Evolutionary conservation across 1,140 invertebrate genomes (phyloP).

Genomic region (Drosophila kohkoa): DNA sequence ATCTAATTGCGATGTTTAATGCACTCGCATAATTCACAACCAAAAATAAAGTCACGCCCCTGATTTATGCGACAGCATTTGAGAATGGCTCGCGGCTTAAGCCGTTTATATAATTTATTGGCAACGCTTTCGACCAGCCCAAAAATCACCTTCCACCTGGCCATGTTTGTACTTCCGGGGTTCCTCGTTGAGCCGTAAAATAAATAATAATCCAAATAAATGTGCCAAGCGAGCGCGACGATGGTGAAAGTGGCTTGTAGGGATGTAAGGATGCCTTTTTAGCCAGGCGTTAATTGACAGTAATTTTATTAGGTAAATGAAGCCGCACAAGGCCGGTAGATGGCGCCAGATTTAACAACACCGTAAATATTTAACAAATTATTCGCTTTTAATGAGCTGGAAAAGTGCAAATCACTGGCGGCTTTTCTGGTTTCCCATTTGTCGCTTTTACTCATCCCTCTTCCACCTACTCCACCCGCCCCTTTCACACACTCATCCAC

Average conservation of each 20-base stretch:
- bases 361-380: slow-evolving; percentile 82
- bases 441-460: not conserved
- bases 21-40: slow-evolving; percentile 43
- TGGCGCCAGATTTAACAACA: slow-evolving; percentile 59
- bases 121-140: slow-evolving; percentile 35
- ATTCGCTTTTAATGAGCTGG: slow-evolving; percentile 81
- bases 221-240: slow-evolving; percentile 28
- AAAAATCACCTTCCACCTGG: not conserved
- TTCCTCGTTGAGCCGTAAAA: slow-evolving; percentile 36
- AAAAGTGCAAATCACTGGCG: slow-evolving; percentile 80
- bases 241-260: not conserved
- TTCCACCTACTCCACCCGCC: not conserved
- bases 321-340: slow-evolving; percentile 47
- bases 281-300: slow-evolving; percentile 76
- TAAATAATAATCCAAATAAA: slow-evolving; percentile 79
- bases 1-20: slow-evolving; percentile 45
- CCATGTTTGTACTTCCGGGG: not conserved
- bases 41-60: slow-evolving; percentile 41
- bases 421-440: slow-evolving; percentile 47
- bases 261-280: not conserved
- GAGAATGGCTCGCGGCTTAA: slow-evolving; percentile 60
- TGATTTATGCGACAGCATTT: slow-evolving; percentile 66
- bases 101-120: slow-evolving; percentile 79
- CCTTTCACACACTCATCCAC: not conserved
- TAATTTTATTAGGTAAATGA: slow-evolving; percentile 82